Evolutionary conservation across 2,888 invertebrate species (phyloP).

Genomic region (Cerastoderma edule): DNA sequence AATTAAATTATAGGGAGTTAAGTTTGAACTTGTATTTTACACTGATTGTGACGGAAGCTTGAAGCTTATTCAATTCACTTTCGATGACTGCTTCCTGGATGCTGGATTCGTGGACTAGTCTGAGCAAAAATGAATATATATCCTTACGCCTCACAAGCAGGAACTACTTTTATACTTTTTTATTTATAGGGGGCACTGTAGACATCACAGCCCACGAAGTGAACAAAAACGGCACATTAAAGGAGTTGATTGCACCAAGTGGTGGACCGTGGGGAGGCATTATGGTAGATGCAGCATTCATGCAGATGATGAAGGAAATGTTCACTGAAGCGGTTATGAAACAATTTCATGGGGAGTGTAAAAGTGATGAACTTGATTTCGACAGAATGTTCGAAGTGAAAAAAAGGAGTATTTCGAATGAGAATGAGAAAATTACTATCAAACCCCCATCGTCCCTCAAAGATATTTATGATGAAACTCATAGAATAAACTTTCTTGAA

Average conservation of each 20-base stretch:
- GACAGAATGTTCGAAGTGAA: slow-evolving; percentile 34
- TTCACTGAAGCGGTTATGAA: slow-evolving; percentile 10
- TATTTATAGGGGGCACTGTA: slow-evolving; percentile 60
- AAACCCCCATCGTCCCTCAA: slow-evolving; percentile 9
- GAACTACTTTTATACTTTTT: no score
- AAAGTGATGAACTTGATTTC: slow-evolving; percentile 34
- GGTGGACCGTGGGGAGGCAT: slow-evolving; percentile 66
- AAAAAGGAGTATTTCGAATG: slow-evolving; percentile 23
- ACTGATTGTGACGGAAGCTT: no score
- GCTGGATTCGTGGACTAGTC: no score
- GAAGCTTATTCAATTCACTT: no score
- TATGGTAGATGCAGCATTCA: slow-evolving; percentile 45
- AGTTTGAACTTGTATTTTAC: no score
- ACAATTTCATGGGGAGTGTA: slow-evolving; percentile 10
- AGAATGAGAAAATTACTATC: not conserved
- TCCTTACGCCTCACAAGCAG: no score
- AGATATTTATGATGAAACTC: slow-evolving; percentile 8
- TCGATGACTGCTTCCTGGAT: no score
- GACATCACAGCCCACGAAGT: slow-evolving; percentile 61
- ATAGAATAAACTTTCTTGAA: slow-evolving; percentile 9
- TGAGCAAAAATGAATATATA: no score
- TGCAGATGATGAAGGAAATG: not conserved
- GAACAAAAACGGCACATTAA: slow-evolving; percentile 36
- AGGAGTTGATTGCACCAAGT: slow-evolving; percentile 46
- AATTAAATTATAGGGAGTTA: no score